phyloP scores from a whole-genome alignment of 2,888 invertebrate genomes.

The Tupiocoris notatus region DNA sequence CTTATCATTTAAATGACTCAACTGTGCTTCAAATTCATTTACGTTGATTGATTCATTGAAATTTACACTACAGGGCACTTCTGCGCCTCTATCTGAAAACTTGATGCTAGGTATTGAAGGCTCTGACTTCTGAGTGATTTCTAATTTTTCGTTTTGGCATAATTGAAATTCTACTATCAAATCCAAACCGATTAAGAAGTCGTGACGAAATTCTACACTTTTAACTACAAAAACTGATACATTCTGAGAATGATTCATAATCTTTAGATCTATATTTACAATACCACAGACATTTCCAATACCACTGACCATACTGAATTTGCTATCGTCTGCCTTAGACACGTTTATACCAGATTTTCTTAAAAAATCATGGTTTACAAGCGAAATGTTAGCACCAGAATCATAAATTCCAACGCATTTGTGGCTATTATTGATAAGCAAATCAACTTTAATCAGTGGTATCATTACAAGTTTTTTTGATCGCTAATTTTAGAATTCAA shows the following conservation, averaged over 20 bases:
- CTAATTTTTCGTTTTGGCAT: neutral
- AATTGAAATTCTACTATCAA: constrained; percentile 1
- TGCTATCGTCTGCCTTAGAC: constrained; percentile 17
- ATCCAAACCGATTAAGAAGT: constrained; percentile 6
- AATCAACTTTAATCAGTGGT: constrained; percentile 43
- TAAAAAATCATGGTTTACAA: constrained; percentile 44
- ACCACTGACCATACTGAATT: constrained; percentile 44
- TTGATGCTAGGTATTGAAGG: neutral
- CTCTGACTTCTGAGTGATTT: constrained; percentile 8
- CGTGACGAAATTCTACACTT: neutral
- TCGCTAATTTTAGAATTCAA: neutral
- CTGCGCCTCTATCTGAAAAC: too few relatives aligned
- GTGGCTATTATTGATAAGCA: constrained; percentile 34
- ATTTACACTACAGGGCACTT: constrained; percentile 8
- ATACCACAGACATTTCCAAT: constrained; percentile 38
- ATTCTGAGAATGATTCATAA: constrained; percentile 12
- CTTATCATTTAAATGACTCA: constrained; percentile 41
- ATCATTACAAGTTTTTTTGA: constrained; percentile 41
- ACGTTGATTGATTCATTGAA: constrained; percentile 32
- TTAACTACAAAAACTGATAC: constrained; percentile 6
- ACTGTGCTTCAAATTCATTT: constrained; percentile 28
- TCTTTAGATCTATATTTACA: constrained; percentile 44
- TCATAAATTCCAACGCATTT: constrained; percentile 43
- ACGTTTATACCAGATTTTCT: constrained; percentile 24
- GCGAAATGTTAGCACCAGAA: constrained; percentile 42